Evolutionary conservation across 2,113 vertebrate species (phyloP).

Genomic region (Pongo abelii): DNA sequence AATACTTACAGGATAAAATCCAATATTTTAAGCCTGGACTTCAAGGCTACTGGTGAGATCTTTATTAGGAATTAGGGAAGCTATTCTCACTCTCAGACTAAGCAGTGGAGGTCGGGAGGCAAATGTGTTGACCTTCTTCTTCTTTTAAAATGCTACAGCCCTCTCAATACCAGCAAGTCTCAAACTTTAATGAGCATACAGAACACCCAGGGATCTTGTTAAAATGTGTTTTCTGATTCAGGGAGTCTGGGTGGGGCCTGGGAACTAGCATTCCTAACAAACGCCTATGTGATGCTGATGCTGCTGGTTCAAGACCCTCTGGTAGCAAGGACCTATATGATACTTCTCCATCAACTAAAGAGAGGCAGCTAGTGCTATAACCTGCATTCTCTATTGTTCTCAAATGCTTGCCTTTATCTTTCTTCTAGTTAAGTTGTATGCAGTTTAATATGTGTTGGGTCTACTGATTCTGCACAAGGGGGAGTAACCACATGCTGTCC

Average conservation of each 20-base stretch:
- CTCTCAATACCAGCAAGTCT: neutral
- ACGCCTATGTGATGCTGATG: neutral
- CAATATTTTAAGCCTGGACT: neutral
- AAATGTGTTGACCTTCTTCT: neutral
- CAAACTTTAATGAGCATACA: neutral
- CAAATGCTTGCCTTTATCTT: neutral
- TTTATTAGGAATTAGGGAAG: neutral
- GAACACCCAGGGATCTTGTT: neutral
- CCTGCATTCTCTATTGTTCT: neutral
- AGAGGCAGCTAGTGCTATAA: neutral
- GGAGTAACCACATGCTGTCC: neutral
- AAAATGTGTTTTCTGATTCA: neutral
- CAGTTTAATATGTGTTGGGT: neutral
- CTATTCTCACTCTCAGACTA: neutral
- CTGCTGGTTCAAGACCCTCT: neutral
- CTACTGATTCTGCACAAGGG: neutral
- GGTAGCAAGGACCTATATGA: fast-evolving
- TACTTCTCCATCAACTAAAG: neutral
- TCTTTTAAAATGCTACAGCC: neutral
- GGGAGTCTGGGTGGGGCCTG: neutral
- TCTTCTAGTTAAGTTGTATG: neutral
- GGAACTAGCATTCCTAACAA: neutral
- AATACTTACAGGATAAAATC: neutral
- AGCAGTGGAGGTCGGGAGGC: neutral
- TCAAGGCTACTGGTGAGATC: neutral